Evolutionary conservation across 1,140 invertebrate species (phyloP).

Genomic region (Neocloeon triangulifer): DNA sequence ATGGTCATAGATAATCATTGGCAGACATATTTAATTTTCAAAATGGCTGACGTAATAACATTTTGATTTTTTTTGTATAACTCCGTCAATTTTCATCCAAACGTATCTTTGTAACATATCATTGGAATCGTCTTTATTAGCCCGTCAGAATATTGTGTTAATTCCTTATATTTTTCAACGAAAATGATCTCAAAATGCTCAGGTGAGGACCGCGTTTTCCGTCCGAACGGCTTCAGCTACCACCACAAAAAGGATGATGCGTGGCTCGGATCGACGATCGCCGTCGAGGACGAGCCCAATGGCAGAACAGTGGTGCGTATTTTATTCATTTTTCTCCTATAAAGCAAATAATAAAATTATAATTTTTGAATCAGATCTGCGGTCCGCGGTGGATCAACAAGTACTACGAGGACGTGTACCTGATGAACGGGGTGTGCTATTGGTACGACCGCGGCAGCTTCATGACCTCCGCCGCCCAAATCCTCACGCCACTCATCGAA

Average conservation of each 20-base stretch:
- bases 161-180: too few species aligned
- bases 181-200: too few species aligned
- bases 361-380: conserved; percentile 11
- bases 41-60: too few species aligned
- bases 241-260: conserved; percentile 9
- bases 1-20: too few species aligned
- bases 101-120: too few species aligned
- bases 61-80: too few species aligned
- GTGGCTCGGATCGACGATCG: conserved; percentile 11
- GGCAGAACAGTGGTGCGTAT: conserved; percentile 8
- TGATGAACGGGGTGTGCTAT: conserved; percentile 14
- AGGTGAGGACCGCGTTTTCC: background rate
- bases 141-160: too few species aligned
- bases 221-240: background rate
- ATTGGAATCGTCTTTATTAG: too few species aligned
- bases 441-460: conserved; percentile 5
- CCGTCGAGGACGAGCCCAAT: conserved; percentile 5
- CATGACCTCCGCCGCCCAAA: background rate
- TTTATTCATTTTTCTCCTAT: too few species aligned
- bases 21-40: too few species aligned
- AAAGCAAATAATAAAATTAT: too few species aligned
- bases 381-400: conserved; percentile 14
- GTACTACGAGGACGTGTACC: conserved; percentile 8
- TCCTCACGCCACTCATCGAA: background rate
- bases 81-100: too few species aligned